phyloP scores from a whole-genome alignment of 2,797 vertebrate genomes.

The Tolypeutes matacus region DNA sequence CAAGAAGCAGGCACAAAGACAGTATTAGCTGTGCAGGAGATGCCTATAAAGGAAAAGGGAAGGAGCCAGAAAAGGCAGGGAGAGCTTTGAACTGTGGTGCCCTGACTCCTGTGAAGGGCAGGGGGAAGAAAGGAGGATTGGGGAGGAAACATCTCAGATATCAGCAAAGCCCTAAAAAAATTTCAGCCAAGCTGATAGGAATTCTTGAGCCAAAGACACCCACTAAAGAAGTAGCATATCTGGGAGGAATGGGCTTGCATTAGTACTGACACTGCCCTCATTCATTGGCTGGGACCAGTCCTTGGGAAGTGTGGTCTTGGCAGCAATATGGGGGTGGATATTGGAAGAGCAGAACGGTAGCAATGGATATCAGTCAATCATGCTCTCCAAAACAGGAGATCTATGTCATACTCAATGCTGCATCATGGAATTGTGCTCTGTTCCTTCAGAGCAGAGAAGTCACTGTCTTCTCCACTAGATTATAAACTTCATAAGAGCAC shows the following conservation, averaged over 20 bases:
- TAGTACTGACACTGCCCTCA: neutral
- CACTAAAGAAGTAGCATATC: neutral
- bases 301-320: neutral
- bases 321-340: neutral
- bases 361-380: neutral
- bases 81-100: neutral
- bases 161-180: neutral
- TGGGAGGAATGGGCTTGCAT: neutral
- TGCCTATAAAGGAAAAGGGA: neutral
- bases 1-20: neutral
- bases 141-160: neutral
- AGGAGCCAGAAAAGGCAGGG: neutral
- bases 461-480: neutral
- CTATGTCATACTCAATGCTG: no score
- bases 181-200: neutral
- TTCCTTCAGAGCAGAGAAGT: neutral
- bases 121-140: neutral
- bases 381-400: neutral
- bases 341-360: neutral
- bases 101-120: neutral
- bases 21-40: neutral
- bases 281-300: neutral
- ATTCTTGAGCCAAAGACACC: neutral
- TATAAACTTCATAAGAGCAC: neutral
- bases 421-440: neutral